Conservation (phyloP, 1,140 invertebrate species). For the Chionoecetes opilio region DNA sequence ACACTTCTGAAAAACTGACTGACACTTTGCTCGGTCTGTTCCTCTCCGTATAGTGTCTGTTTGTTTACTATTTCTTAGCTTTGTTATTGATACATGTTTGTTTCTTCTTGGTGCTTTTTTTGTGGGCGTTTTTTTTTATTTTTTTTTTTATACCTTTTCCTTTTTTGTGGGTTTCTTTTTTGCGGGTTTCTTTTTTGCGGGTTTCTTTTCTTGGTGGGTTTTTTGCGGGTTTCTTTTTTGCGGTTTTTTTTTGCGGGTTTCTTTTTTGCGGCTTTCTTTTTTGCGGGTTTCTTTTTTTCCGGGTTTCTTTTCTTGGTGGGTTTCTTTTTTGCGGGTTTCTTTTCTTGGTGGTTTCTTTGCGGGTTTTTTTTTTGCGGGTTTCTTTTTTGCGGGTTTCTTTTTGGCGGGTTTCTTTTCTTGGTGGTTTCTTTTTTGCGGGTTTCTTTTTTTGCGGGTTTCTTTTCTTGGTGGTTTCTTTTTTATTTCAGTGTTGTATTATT, state of each 20-base stretch:
- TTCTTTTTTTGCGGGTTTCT: background rate
- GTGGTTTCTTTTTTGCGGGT: background rate
- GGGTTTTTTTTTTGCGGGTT: background rate
- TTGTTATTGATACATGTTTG: background rate
- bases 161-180: too few species aligned
- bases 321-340: background rate
- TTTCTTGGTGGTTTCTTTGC: background rate
- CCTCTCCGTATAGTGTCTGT: too few species aligned
- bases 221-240: background rate
- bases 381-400: background rate
- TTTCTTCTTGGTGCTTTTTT: background rate
- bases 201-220: background rate
- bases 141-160: too few species aligned
- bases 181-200: background rate
- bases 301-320: background rate
- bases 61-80: background rate
- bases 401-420: too few species aligned
- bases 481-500: too few species aligned
- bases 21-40: too few species aligned
- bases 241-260: background rate
- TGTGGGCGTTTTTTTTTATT: background rate
- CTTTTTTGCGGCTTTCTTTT: too few species aligned
- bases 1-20: too few species aligned
- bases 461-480: too few species aligned
- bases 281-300: background rate